phyloP scores from a whole-genome alignment of 2,888 invertebrate species.

The Pristionchus japonicus region DNA sequence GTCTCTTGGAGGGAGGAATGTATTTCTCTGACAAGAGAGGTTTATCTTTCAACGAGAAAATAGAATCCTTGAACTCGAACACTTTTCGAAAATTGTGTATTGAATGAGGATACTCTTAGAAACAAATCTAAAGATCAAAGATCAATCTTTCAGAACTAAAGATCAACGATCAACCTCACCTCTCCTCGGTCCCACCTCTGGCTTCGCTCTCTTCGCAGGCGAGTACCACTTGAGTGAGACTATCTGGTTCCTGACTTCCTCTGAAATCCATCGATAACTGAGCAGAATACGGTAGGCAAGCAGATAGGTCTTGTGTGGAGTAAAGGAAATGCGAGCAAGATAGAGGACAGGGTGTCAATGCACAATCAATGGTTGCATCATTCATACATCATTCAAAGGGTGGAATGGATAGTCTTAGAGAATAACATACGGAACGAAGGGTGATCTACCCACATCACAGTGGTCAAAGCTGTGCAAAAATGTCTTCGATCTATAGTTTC shows the following conservation, averaged over 20 bases:
- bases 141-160: background rate
- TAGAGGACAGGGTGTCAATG: background rate
- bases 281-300: background rate
- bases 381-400: too few relatives aligned
- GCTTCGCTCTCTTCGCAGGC: conserved; percentile 50
- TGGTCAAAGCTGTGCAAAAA: too few relatives aligned
- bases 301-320: background rate
- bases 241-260: conserved; percentile 59
- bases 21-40: background rate
- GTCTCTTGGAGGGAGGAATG: background rate
- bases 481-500: too few relatives aligned
- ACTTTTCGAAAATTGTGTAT: too few relatives aligned
- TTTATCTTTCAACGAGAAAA: background rate
- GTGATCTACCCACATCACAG: background rate
- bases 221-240: conserved; percentile 63
- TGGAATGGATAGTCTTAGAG: too few relatives aligned
- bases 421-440: background rate
- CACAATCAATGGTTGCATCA: too few relatives aligned
- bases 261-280: conserved; percentile 46
- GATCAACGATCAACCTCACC: background rate
- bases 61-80: too few relatives aligned
- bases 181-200: conserved; percentile 15
- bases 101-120: too few relatives aligned
- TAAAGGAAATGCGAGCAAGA: background rate
- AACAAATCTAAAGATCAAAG: background rate